Percentiles rank a stretch among this genome's conserved stretches.
Conservation (phyloP, 2,797 vertebrate genomes). For the Peromyscus melanophrys region DNA sequence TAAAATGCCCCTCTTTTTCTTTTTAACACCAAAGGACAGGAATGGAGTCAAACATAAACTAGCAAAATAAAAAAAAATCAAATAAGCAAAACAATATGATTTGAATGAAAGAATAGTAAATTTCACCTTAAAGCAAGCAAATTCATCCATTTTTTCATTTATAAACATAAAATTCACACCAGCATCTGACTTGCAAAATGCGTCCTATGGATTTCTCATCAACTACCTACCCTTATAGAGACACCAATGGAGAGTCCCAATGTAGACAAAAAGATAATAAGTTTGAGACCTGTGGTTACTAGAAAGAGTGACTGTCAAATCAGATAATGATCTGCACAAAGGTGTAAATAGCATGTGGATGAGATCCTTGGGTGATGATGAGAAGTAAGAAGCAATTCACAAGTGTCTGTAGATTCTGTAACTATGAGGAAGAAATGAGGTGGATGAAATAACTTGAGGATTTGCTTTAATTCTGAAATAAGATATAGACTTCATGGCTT, state of each 20-base stretch:
- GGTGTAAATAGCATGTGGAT: conserved; percentile 72
- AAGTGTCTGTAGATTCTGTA: conserved; percentile 73
- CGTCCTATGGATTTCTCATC: conserved; percentile 49
- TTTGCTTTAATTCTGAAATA: conserved; percentile 45
- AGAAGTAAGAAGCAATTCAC: conserved; percentile 79
- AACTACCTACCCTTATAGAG: not conserved
- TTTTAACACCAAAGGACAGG: conserved; percentile 36
- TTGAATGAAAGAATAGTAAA: not conserved
- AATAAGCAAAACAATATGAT: not conserved
- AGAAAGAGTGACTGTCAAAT: conserved; percentile 73
- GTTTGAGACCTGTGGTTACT: conserved; percentile 80
- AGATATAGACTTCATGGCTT: not conserved
- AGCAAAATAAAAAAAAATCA: not conserved
- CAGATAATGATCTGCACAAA: conserved; percentile 74
- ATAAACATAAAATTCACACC: not conserved
- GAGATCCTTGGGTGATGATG: conserved; percentile 65
- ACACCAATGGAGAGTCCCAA: not conserved
- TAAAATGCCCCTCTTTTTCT: not conserved
- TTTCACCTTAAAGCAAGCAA: conserved; percentile 10
- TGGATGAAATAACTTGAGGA: not conserved
- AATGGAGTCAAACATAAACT: conserved; percentile 42
- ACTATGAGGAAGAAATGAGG: conserved; percentile 68
- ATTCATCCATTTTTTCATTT: conserved; percentile 40
- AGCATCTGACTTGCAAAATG: conserved; percentile 47
- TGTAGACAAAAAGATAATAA: conserved; percentile 67